phyloP scores from a whole-genome alignment of 2,113 vertebrate genomes.

The Brachyistius frenatus region DNA sequence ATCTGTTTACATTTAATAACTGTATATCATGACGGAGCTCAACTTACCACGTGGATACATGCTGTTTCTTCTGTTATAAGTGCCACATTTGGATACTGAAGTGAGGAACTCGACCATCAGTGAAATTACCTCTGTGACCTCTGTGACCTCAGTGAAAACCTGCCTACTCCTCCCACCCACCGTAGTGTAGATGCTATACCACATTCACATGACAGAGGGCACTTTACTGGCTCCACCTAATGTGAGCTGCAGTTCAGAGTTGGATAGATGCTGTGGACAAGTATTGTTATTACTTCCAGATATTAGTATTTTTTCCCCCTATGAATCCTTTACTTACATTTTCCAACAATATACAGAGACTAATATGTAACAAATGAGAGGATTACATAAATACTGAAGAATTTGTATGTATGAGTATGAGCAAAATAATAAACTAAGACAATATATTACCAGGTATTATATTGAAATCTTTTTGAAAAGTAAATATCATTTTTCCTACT shows the following conservation, averaged over 20 bases:
- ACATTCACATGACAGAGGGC: conserved; percentile 60
- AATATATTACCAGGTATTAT: no score
- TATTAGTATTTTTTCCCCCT: not conserved
- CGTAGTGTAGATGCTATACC: conserved; percentile 18
- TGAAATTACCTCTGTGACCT: conserved; percentile 64
- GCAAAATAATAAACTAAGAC: no score
- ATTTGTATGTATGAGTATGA: no score
- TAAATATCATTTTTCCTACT: no score
- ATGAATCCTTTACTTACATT: not conserved
- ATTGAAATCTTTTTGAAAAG: no score
- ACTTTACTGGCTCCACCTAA: not conserved
- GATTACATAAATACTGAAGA: no score
- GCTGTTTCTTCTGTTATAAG: not conserved
- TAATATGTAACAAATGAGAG: no score
- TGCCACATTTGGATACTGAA: conserved; percentile 10
- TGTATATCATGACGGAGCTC: no score
- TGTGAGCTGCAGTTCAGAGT: not conserved
- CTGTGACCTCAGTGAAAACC: conserved; percentile 50
- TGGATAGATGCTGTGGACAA: not conserved
- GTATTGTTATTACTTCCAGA: no score
- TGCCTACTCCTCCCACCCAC: conserved; percentile 1
- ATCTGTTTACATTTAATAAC: conserved; percentile 7
- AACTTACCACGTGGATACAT: not conserved
- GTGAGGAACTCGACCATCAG: not conserved
- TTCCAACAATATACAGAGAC: not conserved